A percentile compares a stretch with the other conserved stretches of the same genome.
Conservation (phyloP, 2,113 vertebrate genomes). For the Malaclemys terrapin region DNA sequence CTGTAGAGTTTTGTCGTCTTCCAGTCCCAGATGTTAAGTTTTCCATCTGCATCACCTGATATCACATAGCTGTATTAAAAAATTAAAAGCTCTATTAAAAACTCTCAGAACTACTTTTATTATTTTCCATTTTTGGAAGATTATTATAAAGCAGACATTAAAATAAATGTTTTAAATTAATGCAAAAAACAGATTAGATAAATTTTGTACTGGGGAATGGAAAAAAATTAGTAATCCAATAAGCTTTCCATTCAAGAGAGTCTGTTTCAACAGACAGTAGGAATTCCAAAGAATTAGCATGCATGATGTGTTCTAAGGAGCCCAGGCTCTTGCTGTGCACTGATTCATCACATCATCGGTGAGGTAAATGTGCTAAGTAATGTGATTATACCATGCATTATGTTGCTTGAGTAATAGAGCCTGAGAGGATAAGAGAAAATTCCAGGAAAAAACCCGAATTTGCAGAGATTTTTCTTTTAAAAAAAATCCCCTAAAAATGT, state of each 20-base stretch:
- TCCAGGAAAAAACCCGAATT: background rate
- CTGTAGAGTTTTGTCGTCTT: slow-evolving; percentile 99
- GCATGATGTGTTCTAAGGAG: background rate
- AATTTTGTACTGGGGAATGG: background rate
- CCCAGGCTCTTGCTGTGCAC: slow-evolving; percentile 2
- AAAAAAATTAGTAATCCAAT: background rate
- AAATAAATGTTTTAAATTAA: background rate
- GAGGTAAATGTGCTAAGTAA: slow-evolving; percentile 24
- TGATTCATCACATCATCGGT: background rate
- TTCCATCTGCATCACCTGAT: slow-evolving; percentile 99
- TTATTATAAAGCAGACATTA: background rate
- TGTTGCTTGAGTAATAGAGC: background rate
- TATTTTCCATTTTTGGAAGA: background rate
- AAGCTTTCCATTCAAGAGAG: background rate
- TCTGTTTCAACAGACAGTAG: background rate
- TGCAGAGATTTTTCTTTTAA: background rate
- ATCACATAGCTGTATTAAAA: slow-evolving; percentile 90
- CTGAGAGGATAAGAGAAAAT: background rate
- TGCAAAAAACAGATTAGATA: background rate
- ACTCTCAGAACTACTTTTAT: background rate
- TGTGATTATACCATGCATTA: background rate
- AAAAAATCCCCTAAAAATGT: too few relatives aligned
- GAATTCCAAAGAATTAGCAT: background rate
- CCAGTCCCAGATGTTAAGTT: slow-evolving; percentile 99
- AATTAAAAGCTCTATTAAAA: background rate